Percentiles rank a stretch among this genome's conserved stretches.
These are phyloP conservation scores for Biston betularia DNA, from an alignment of 2,888 invertebrate species.

Conservation along the genomic window DNA sequence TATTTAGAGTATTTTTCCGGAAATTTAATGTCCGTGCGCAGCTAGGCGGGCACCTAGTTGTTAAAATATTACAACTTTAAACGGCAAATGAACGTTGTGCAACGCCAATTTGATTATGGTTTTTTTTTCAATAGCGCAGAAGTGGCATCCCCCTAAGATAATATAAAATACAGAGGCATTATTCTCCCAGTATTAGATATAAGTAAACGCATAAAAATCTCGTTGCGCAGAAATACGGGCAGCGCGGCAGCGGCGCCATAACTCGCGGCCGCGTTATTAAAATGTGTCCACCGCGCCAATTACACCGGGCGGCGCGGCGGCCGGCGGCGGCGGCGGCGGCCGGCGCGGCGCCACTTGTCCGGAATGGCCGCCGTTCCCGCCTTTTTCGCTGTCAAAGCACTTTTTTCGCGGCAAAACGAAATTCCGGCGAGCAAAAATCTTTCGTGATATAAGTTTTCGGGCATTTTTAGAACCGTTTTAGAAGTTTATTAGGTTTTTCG, in stretches of 20 bases:
- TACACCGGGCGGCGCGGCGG: slow-evolving; percentile 40
- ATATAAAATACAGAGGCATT: neutral
- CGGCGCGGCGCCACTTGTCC: slow-evolving; percentile 86
- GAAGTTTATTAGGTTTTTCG: slow-evolving; percentile 36
- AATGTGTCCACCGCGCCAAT: slow-evolving; percentile 60
- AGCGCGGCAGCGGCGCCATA: slow-evolving; percentile 46
- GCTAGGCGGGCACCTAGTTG: too few relatives aligned
- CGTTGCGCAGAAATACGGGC: slow-evolving; percentile 43
- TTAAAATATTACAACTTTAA: neutral
- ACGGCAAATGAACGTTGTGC: too few relatives aligned
- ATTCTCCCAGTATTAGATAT: slow-evolving; percentile 20
- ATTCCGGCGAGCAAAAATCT: slow-evolving; percentile 44
- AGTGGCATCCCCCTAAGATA: neutral
- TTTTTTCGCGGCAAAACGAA: slow-evolving; percentile 76
- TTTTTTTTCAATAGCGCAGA: too few relatives aligned
- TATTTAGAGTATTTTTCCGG: too few relatives aligned
- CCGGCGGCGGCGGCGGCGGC: too few relatives aligned
- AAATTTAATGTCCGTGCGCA: too few relatives aligned
- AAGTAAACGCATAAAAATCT: slow-evolving; percentile 31
- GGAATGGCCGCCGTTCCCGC: slow-evolving; percentile 86
- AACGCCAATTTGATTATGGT: too few relatives aligned
- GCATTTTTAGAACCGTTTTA: slow-evolving; percentile 35
- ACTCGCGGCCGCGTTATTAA: slow-evolving; percentile 57
- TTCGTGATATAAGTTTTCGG: slow-evolving; percentile 42
- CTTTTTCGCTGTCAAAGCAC: slow-evolving; percentile 84